Evolutionary conservation across 2,888 invertebrate species (phyloP), one percentile per base, ranked within the genome.

Genomic region (Tiphia femorata): DNA sequence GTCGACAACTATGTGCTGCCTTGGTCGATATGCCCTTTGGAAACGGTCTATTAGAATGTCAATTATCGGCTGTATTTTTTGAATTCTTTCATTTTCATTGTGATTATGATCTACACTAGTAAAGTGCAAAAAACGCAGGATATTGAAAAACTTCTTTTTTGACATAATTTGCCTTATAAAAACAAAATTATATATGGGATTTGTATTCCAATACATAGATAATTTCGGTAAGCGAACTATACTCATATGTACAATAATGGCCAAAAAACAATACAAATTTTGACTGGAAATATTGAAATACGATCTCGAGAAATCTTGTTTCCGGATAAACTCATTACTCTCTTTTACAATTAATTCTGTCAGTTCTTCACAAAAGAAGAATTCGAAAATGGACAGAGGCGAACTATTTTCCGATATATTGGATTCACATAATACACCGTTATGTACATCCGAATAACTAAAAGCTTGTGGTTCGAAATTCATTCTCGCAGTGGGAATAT

Each of bases 21-120:
- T 33, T 21, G 46, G 46, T 12, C 46, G 41, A 46, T 40, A 52
- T 46, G 52, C 33, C 27, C 12, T 46, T 46, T 46, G 46, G 8
- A 46, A 52, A 33, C 47, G 42, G 7, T 42, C 10, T 27, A 14
- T 19, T 42, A 53, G 8, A n/a, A 47, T 53, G 14, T 53, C 42
- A 35, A 53, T 47, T 1, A 47, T 20, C 2, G 41, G 35, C 35
- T 42, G 53, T 35, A 47, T 42, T 35, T 47, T 47, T 43, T 41
- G 20, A 12, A 29, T 30, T 14, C 7, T 23, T 14, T 20, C 10
- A 53, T 12, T 41, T 2, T 20, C 29, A 41, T 8, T 43, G 19
- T 30, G 43, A 40, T 40, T 52, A 2, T 33, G 16, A 46, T 52
- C 51, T 23, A 1, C 27, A 46, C 44, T 33, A 30, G 16, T 46